These are phyloP conservation scores for Odontomyia ornata DNA, from an alignment of 2,888 invertebrate genomes.

Conservation along the genomic window DNA sequence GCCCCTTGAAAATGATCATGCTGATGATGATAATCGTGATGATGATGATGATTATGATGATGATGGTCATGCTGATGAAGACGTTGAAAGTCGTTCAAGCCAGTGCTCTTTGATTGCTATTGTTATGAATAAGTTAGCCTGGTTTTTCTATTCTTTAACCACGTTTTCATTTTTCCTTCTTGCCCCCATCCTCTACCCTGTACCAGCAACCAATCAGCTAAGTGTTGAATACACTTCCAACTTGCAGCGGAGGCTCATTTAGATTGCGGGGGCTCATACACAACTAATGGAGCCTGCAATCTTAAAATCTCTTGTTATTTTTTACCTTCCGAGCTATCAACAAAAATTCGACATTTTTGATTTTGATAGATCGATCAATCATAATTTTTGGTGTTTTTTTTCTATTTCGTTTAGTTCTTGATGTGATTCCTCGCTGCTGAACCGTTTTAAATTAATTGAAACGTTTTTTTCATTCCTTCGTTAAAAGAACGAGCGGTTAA, in stretches of 20 bases:
- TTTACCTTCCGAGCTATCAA: conserved; percentile 11
- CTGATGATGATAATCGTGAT: conserved; percentile 34
- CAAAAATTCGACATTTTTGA: conserved; percentile 37
- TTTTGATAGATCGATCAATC: conserved; percentile 38
- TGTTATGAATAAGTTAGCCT: conserved; percentile 6
- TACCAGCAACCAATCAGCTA: no score
- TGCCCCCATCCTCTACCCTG: background rate
- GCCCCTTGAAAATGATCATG: conserved; percentile 38
- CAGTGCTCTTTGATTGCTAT: conserved; percentile 8
- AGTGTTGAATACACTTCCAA: no score
- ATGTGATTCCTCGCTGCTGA: background rate
- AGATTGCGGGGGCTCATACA: background rate
- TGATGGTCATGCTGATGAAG: conserved; percentile 36
- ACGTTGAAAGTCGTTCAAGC: conserved; percentile 18
- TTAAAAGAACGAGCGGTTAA: conserved; percentile 8
- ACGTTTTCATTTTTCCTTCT: background rate
- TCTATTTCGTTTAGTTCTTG: no score
- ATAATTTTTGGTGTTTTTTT: conserved; percentile 4
- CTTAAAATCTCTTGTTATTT: background rate
- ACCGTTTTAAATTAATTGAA: conserved; percentile 40
- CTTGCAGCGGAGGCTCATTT: background rate
- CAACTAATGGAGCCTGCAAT: conserved; percentile 13
- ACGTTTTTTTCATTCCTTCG: conserved; percentile 15
- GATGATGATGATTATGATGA: conserved; percentile 20
- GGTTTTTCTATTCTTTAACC: background rate